phyloP scores from a whole-genome alignment of 2,888 invertebrate genomes.

The Troilus luridus region DNA sequence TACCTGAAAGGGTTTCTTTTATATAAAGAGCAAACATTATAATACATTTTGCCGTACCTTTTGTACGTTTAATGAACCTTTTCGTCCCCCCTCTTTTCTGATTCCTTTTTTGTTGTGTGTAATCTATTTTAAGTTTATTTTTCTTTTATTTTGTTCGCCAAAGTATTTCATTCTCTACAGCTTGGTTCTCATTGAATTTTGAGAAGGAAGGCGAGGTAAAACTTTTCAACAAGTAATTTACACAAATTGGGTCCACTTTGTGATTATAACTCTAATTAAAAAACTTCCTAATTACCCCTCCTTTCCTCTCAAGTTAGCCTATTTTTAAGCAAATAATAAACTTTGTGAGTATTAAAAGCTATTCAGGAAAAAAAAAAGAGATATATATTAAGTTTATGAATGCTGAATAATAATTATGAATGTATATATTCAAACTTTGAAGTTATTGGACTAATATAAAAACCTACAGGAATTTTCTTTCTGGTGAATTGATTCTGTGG shows the following conservation, averaged over 20 bases:
- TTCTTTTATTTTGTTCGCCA: slow-evolving; percentile 43
- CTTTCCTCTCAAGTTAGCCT: slow-evolving; percentile 34
- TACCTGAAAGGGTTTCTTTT: slow-evolving; percentile 26
- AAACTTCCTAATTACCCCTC: slow-evolving; percentile 54
- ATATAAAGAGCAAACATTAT: slow-evolving; percentile 13
- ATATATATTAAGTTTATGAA: slow-evolving; percentile 31
- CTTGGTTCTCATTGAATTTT: slow-evolving; percentile 51
- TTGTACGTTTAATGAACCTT: slow-evolving; percentile 43
- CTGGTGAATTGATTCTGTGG: not conserved
- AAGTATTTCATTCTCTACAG: slow-evolving; percentile 49
- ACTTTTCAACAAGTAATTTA: slow-evolving; percentile 55
- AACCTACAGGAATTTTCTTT: not conserved
- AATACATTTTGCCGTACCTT: slow-evolving; percentile 41
- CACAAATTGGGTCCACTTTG: slow-evolving; percentile 55
- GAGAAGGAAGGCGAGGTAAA: slow-evolving; percentile 48
- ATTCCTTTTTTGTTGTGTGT: not conserved
- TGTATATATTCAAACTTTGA: not conserved
- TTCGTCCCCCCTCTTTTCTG: not conserved
- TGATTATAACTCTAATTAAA: slow-evolving; percentile 56
- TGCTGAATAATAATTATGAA: not conserved
- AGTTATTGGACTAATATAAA: not conserved
- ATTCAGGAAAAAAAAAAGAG: slow-evolving; percentile 4
- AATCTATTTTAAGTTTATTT: slow-evolving; percentile 47
- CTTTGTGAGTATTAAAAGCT: slow-evolving; percentile 46
- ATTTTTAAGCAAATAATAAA: slow-evolving; percentile 51